A percentile compares a stretch with the other conserved stretches of the same genome.
phyloP scores from a whole-genome alignment of 1,140 invertebrate species.

The Druon quercuslanigerum region DNA sequence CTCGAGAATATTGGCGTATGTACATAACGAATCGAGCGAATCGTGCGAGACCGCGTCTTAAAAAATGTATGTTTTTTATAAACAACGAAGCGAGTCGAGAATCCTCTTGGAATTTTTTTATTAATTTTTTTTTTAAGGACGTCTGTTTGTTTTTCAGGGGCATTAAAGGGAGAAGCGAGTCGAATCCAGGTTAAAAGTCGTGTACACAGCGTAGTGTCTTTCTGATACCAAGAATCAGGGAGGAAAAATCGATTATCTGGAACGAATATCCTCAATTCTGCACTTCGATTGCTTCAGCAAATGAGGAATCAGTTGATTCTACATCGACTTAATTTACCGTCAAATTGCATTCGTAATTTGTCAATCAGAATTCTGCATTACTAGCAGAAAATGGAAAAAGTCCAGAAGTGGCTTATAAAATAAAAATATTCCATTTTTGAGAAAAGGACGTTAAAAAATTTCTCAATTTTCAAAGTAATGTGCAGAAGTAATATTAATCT shows the following conservation, averaged over 20 bases:
- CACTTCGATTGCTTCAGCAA: background rate
- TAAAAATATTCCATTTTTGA: too few relatives aligned
- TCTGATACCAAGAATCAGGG: background rate
- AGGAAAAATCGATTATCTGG: conserved; percentile 21
- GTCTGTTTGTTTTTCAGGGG: conserved; percentile 39
- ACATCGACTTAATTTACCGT: background rate
- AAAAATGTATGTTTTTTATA: conserved; percentile 29
- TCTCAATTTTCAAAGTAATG: too few relatives aligned
- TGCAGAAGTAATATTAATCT: too few relatives aligned
- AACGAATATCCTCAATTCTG: conserved; percentile 22
- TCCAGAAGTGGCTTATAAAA: too few relatives aligned
- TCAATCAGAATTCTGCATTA: background rate
- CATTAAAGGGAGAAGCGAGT: conserved; percentile 13
- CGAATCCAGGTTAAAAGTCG: conserved; percentile 45
- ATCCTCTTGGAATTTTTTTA: background rate
- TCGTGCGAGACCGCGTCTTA: conserved; percentile 41
- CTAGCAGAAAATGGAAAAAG: background rate
- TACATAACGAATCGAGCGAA: conserved; percentile 31
- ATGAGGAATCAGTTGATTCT: conserved; percentile 10
- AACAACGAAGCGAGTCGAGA: background rate
- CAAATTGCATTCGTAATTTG: background rate
- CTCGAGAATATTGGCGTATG: background rate
- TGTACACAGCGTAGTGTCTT: conserved; percentile 15
- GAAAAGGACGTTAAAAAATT: too few relatives aligned
- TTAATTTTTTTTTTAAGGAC: background rate